phyloP scores from a whole-genome alignment of 2,888 invertebrate species.

The Branchipolynoe longqiensis region DNA sequence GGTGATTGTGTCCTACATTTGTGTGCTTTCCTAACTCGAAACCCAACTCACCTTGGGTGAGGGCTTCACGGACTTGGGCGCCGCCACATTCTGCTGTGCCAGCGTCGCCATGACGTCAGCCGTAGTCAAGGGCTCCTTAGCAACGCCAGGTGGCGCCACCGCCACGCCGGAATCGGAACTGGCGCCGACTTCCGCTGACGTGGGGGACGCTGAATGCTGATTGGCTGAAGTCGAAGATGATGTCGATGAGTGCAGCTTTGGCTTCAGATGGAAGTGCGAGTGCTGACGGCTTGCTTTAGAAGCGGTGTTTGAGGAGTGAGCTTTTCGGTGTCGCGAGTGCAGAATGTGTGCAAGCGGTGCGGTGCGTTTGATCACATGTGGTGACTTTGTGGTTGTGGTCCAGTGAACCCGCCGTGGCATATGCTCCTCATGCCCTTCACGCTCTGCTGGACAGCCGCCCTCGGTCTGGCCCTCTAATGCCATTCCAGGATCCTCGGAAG shows the following conservation, averaged over 20 bases:
- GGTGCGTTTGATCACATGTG: background rate
- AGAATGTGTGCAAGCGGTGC: background rate
- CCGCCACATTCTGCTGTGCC: background rate
- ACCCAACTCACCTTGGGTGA: background rate
- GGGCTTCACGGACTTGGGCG: background rate
- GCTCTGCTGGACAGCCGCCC: too few species aligned
- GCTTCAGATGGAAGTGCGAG: too few species aligned
- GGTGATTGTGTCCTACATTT: too few species aligned
- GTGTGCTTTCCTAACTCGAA: too few species aligned
- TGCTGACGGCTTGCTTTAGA: too few species aligned
- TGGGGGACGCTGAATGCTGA: background rate
- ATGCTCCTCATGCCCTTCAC: too few species aligned
- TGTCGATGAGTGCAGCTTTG: background rate
- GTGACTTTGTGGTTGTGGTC: background rate
- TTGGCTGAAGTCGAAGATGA: slow-evolving; percentile 21
- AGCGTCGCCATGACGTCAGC: slow-evolving; percentile 26
- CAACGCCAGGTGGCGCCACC: background rate
- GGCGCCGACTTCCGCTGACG: too few species aligned
- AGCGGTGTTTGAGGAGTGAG: too few species aligned
- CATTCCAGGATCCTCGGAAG: too few species aligned
- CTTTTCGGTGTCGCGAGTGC: background rate
- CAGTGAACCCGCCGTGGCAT: too few species aligned
- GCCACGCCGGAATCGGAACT: background rate
- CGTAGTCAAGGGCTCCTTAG: background rate
- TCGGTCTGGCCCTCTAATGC: too few species aligned